These are phyloP conservation scores for Montifringilla adamsi DNA, from an alignment of 2,113 vertebrate species.

Conservation along the genomic window DNA sequence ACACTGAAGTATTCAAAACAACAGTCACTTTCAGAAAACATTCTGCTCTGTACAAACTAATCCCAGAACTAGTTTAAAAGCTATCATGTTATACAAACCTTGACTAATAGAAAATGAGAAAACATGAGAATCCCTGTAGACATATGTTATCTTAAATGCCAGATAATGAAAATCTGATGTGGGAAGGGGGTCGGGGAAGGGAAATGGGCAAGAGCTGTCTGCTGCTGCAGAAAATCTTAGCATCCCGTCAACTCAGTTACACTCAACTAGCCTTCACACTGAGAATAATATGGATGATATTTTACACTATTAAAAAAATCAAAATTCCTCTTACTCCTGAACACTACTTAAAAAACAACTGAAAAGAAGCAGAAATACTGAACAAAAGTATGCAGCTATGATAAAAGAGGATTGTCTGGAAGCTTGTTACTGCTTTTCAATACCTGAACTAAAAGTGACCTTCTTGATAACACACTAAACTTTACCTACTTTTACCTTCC, in stretches of 20 bases:
- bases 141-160: background rate
- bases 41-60: background rate
- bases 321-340: background rate
- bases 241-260: background rate
- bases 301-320: background rate
- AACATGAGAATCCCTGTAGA: background rate
- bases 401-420: background rate
- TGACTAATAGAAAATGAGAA: background rate
- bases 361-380: background rate
- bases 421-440: background rate
- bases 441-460: background rate
- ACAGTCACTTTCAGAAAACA: background rate
- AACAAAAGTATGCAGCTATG: background rate
- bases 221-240: background rate
- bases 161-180: background rate
- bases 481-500: background rate
- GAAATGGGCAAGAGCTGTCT: background rate
- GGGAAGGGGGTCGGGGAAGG: fast-evolving
- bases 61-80: background rate
- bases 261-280: background rate
- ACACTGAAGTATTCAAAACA: background rate
- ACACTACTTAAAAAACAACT: background rate
- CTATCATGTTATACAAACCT: background rate
- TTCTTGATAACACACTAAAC: background rate
- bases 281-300: background rate